Base-by-base conservation (phyloP, 2,888 invertebrate species). In the Pseudococcus jackbeardsleyi region DNA sequence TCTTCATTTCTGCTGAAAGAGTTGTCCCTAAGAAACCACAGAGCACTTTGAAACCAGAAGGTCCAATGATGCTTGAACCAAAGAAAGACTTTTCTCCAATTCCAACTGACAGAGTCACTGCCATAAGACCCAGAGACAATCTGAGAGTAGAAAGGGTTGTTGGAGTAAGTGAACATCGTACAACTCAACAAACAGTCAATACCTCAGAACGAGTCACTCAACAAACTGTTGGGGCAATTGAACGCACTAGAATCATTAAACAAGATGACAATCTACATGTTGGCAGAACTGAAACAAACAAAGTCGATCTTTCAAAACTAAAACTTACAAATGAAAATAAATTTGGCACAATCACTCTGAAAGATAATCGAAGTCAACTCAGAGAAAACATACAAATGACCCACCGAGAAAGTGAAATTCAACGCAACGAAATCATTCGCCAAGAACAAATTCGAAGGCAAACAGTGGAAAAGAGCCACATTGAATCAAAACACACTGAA, bases 1-100 rank as follows among this genome's bases (percentile, higher is more conserved):
- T 88, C 33, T 89, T 89, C 50, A 82, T 88, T 0, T 90, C 90
- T 33, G 90, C 89, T 0, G 90, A 91, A 33, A 85, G 90, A 77
- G 88, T 90, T 0, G 50, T 89, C 0, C 85, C 84, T 0, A 89
- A 89, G 22, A 90, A 90, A 39, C 90, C 90, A 42, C 89, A 85
- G 50, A 91, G 92, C 89, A 94, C 94, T 89, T 90, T 94, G 0
- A 92, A 91, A 88, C 92, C 93, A 0, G 94, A 94, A 91, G 94
- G 94, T 0, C 93, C 93, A 0, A 94, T 94, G 90, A 92, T 92
- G 88, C 90, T 91, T 33, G 93, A 93, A 0, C 92, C 92, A 89
- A 90, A 92, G 90, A 91, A 91, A 0, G 89, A 91, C 39, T 92
- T 91, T 3, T 33, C 33, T 8, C 39, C 82, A 11, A 26, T 54